A percentile compares a stretch with the other conserved stretches of the same genome.
Conservation (phyloP, 2,888 invertebrate genomes). For the Euzophera pinguis region DNA sequence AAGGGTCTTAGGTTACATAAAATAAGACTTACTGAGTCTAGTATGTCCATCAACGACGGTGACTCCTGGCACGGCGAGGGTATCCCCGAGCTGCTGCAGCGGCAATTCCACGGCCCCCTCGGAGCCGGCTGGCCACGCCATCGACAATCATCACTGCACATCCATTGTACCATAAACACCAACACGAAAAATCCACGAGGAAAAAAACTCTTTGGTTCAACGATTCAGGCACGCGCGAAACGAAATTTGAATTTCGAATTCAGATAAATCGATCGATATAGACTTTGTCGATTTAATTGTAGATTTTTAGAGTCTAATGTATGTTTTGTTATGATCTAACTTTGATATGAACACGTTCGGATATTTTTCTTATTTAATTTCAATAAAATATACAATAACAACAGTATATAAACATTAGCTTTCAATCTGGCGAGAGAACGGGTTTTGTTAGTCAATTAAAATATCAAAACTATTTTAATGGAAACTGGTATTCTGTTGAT, state of each 20-base stretch:
- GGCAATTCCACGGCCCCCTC: conserved; percentile 61
- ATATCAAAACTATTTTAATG: background rate
- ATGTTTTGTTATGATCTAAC: background rate
- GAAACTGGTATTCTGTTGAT: conserved; percentile 8
- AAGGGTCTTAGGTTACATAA: background rate
- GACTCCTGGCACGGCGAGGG: conserved; percentile 35
- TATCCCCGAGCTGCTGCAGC: conserved; percentile 32
- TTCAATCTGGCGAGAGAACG: background rate
- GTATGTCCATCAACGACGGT: conserved; percentile 37
- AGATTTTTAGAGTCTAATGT: no score
- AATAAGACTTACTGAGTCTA: conserved; percentile 38
- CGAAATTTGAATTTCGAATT: no score
- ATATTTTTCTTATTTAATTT: background rate
- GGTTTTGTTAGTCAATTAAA: background rate
- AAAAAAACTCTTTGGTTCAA: no score
- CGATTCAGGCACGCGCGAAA: no score
- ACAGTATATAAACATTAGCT: background rate
- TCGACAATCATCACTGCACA: conserved; percentile 37
- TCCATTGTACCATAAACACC: conserved; percentile 12
- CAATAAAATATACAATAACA: background rate
- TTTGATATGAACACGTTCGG: background rate
- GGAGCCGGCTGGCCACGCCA: conserved; percentile 72
- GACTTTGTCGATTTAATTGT: no score
- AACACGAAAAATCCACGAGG: background rate
- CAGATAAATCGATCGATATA: no score